Percentiles rank a stretch among this genome's conserved stretches.
Conservation (phyloP, 2,797 vertebrate species). For the Lycodopsis pacificus region DNA sequence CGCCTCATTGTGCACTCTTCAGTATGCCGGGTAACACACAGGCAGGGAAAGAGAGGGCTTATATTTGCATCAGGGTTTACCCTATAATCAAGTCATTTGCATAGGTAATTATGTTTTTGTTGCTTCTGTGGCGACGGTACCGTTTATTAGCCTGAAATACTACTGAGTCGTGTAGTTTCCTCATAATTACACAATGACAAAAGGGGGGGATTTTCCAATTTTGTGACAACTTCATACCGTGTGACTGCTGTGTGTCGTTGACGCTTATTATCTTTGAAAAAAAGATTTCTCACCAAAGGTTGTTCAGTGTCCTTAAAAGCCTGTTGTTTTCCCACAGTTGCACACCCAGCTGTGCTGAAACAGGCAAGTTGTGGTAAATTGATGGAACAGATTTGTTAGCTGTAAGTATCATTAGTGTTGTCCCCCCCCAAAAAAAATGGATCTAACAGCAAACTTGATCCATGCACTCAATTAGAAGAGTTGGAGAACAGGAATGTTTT, state of each 20-base stretch:
- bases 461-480: neutral
- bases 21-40: constrained; percentile 25
- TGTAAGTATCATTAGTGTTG: neutral
- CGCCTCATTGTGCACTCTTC: constrained; percentile 34
- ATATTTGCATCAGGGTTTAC: constrained; percentile 55
- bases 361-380: constrained; percentile 11
- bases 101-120: constrained; percentile 67
- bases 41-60: constrained; percentile 22
- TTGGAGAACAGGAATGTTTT: neutral
- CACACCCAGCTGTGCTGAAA: constrained; percentile 3
- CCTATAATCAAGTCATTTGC: constrained; percentile 73
- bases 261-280: neutral
- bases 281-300: neutral
- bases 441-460: neutral
- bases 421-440: neutral
- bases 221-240: neutral
- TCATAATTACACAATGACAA: neutral
- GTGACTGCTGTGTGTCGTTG: neutral
- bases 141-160: constrained; percentile 47
- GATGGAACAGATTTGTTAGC: neutral
- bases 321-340: neutral
- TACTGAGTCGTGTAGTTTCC: neutral
- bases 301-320: constrained; percentile 17
- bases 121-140: constrained; percentile 46
- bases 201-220: constrained; percentile 7